phyloP scores from a whole-genome alignment of 2,113 vertebrate species.

The Chroicocephalus ridibundus region DNA sequence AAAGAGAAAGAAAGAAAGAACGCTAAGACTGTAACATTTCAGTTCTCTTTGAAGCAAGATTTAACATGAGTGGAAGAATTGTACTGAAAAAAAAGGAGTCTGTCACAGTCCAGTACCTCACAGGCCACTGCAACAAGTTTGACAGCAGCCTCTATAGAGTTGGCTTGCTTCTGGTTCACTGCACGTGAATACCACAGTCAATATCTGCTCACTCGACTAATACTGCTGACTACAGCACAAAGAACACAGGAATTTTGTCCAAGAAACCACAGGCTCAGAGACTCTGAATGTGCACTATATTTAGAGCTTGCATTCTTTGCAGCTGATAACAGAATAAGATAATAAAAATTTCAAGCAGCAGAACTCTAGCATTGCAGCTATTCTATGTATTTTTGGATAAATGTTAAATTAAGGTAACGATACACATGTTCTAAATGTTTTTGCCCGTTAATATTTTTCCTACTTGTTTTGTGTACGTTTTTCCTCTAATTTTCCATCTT shows the following conservation, averaged over 20 bases:
- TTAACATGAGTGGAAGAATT: slow-evolving; percentile 73
- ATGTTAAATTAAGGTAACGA: neutral
- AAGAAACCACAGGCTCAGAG: slow-evolving; percentile 58
- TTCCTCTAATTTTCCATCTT: neutral
- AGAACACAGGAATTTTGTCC: slow-evolving; percentile 74
- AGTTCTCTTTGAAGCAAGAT: slow-evolving; percentile 64
- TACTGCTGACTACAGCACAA: slow-evolving; percentile 79
- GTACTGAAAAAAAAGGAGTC: slow-evolving; percentile 68
- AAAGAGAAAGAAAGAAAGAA: neutral
- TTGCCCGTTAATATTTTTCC: neutral
- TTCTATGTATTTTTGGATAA: neutral
- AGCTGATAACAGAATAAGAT: slow-evolving; percentile 47
- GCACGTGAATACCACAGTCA: slow-evolving; percentile 77
- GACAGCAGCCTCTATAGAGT: slow-evolving; percentile 76
- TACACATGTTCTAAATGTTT: neutral
- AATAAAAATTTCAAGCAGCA: slow-evolving; percentile 50
- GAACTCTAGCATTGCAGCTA: neutral
- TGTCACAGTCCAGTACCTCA: slow-evolving; percentile 77
- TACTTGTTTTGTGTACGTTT: neutral
- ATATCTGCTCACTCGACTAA: slow-evolving; percentile 72
- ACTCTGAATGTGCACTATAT: slow-evolving; percentile 61
- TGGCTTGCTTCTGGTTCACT: slow-evolving; percentile 76
- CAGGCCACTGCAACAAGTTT: slow-evolving; percentile 78
- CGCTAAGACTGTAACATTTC: slow-evolving; percentile 59
- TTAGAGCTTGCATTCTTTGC: slow-evolving; percentile 61